Percentiles rank a stretch among this genome's conserved stretches.
These are phyloP conservation scores for Polymixis flavicincta DNA, from an alignment of 2,888 invertebrate genomes.

Conservation along the genomic window DNA sequence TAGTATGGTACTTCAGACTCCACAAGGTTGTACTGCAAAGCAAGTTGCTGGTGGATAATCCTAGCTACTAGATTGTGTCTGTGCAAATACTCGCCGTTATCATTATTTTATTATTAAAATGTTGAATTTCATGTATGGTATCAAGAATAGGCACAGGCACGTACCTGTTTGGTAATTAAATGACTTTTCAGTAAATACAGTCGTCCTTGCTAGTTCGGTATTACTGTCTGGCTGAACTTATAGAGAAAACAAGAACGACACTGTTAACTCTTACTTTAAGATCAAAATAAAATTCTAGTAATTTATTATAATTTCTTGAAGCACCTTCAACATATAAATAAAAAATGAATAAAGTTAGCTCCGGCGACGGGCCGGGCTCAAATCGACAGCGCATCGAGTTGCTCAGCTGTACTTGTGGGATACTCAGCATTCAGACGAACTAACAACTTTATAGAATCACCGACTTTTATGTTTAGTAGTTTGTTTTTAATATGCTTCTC, in stretches of 20 bases:
- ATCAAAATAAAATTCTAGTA: neutral
- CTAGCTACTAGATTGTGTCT: too few relatives aligned
- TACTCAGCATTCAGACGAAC: neutral
- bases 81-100: too few relatives aligned
- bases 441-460: neutral
- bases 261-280: neutral
- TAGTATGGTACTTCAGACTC: too few relatives aligned
- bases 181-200: too few relatives aligned
- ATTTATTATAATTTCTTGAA: constrained; percentile 6
- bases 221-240: neutral
- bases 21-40: too few relatives aligned
- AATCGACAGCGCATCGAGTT: neutral
- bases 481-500: constrained; percentile 6
- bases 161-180: too few relatives aligned
- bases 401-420: neutral
- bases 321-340: constrained; percentile 6
- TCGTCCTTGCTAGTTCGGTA: neutral
- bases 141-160: neutral
- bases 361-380: neutral
- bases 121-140: neutral
- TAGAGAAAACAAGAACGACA: neutral
- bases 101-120: too few relatives aligned
- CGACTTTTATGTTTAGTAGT: neutral
- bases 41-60: too few relatives aligned
- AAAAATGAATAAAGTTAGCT: neutral